These are phyloP conservation scores for Sinelater perroti DNA, from an alignment of 2,888 invertebrate species.

Conservation along the genomic window DNA sequence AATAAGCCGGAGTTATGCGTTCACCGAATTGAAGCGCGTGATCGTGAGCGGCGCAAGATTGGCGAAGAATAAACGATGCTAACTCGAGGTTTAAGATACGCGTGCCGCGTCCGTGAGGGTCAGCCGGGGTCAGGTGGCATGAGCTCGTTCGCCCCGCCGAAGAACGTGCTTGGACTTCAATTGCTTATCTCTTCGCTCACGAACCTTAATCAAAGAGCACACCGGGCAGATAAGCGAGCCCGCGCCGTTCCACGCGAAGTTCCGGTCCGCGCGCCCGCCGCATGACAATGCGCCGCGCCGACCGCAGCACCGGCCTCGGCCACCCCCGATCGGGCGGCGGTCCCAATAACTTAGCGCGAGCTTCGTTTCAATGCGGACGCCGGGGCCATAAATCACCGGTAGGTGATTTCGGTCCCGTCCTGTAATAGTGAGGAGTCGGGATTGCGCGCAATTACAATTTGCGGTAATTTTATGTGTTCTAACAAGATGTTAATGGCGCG, in stretches of 20 bases:
- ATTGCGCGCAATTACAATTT: conserved; percentile 26
- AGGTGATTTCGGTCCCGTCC: not conserved
- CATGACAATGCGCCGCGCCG: conserved; percentile 2
- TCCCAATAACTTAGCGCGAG: too few species aligned
- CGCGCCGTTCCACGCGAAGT: conserved; percentile 10
- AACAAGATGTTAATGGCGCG: conserved; percentile 34
- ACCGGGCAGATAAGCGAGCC: conserved; percentile 12
- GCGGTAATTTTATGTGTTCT: conserved; percentile 25
- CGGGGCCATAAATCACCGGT: conserved; percentile 22
- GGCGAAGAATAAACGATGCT: conserved; percentile 15
- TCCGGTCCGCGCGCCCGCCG: not conserved
- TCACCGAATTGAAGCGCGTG: too few species aligned
- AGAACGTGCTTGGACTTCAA: conserved; percentile 36
- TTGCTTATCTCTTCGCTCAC: conserved; percentile 25
- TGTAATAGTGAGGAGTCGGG: conserved; percentile 14
- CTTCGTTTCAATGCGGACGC: too few species aligned
- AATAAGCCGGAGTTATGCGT: too few species aligned
- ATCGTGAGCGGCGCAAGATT: not conserved
- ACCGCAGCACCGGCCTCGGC: too few species aligned
- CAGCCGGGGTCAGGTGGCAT: conserved; percentile 46
- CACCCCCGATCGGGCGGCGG: too few species aligned
- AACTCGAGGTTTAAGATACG: conserved; percentile 41
- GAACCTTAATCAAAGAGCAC: conserved; percentile 29
- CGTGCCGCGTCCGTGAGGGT: conserved; percentile 49
- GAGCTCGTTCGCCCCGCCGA: conserved; percentile 38